These are phyloP conservation scores for Sabatieria punctata DNA, from an alignment of 2,888 invertebrate species.

Conservation along the genomic window DNA sequence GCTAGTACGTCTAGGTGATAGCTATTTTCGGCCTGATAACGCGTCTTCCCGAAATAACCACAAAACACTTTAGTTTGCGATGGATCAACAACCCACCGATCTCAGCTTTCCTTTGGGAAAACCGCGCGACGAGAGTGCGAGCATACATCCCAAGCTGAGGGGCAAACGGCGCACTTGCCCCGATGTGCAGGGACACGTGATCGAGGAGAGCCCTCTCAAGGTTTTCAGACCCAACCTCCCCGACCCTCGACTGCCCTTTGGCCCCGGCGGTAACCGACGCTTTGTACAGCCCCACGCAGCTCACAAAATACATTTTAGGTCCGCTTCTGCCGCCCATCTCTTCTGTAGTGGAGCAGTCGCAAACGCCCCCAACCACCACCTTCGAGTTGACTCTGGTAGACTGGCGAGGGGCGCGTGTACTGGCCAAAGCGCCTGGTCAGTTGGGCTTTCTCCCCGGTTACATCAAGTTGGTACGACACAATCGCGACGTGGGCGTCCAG, in stretches of 20 bases:
- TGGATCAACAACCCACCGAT: too few relatives aligned
- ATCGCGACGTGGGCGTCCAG: conserved; percentile 14
- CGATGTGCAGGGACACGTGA: not conserved
- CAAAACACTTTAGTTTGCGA: too few relatives aligned
- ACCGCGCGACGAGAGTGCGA: conserved; percentile 1
- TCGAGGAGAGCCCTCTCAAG: not conserved
- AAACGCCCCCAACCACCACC: too few relatives aligned
- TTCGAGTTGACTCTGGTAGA: too few relatives aligned
- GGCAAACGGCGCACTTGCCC: not conserved
- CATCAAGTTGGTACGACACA: conserved; percentile 12
- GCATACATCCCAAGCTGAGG: conserved; percentile 4
- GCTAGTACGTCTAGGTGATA: too few relatives aligned
- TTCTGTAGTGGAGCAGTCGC: too few relatives aligned
- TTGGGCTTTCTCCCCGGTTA: conserved; percentile 15
- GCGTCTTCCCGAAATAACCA: too few relatives aligned
- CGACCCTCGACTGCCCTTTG: not conserved
- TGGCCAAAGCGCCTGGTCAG: conserved; percentile 15
- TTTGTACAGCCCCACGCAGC: not conserved
- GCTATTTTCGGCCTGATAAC: too few relatives aligned
- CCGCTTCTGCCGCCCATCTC: not conserved
- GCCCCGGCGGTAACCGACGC: not conserved
- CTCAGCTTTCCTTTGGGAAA: too few relatives aligned
- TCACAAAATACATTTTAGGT: not conserved
- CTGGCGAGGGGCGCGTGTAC: conserved; percentile 18
- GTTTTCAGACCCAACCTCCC: not conserved